phyloP scores from a whole-genome alignment of 2,797 vertebrate genomes.

The Sparus aurata region DNA sequence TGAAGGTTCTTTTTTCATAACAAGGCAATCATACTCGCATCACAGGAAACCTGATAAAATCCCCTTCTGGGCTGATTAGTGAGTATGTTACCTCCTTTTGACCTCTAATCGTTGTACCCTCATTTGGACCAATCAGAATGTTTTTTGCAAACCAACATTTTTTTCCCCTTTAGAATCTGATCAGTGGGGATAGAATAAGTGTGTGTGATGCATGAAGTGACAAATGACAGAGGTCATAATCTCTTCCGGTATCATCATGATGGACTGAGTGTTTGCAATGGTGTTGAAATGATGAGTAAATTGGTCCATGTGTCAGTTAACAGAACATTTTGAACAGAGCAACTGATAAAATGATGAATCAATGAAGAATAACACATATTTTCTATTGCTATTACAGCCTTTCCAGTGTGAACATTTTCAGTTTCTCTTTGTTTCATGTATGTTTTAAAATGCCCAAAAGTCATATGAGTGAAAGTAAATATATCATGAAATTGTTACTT shows the following conservation, averaged over 20 bases:
- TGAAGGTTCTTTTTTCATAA: slow-evolving; percentile 43
- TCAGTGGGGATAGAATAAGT: slow-evolving; percentile 2
- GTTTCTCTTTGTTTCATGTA: no score
- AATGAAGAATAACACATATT: no score
- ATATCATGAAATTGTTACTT: no score
- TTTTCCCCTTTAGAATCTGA: slow-evolving; percentile 32
- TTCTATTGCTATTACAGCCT: no score
- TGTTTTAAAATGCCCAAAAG: no score
- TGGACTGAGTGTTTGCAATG: neutral
- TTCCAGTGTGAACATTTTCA: no score
- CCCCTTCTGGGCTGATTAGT: slow-evolving; percentile 57
- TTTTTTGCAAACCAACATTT: slow-evolving; percentile 4
- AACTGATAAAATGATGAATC: neutral
- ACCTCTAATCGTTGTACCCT: slow-evolving; percentile 54
- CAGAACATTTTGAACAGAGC: neutral
- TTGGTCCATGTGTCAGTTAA: neutral
- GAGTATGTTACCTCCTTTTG: slow-evolving; percentile 50
- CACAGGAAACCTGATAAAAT: slow-evolving; percentile 71
- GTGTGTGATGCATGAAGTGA: slow-evolving; percentile 34
- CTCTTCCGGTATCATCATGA: neutral
- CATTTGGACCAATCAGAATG: slow-evolving; percentile 41
- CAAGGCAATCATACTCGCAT: slow-evolving; percentile 51
- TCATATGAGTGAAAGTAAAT: no score
- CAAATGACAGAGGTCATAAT: neutral
- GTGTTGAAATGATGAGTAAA: neutral